Percentiles rank a stretch among this genome's conserved stretches.
phyloP scores from a whole-genome alignment of 2,113 vertebrate genomes.

The Potamarius usumacintae region DNA sequence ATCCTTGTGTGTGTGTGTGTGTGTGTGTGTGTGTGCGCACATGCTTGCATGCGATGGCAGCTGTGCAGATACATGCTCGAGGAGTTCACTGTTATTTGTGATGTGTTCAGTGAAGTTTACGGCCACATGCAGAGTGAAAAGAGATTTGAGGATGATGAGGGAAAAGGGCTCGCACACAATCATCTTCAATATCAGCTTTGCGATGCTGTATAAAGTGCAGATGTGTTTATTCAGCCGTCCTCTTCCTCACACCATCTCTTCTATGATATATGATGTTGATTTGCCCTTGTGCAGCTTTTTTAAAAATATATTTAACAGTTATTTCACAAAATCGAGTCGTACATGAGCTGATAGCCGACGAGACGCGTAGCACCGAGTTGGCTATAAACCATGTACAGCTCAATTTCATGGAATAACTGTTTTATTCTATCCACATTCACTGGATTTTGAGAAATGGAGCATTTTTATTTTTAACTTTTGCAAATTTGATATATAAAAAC shows the following conservation, averaged over 20 bases:
- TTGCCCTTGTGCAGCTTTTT: background rate
- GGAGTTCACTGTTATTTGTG: background rate
- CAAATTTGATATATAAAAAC: too few relatives aligned
- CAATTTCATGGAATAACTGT: too few relatives aligned
- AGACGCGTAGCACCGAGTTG: too few relatives aligned
- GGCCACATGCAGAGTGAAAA: background rate
- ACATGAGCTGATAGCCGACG: too few relatives aligned
- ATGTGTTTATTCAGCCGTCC: background rate
- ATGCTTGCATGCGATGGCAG: background rate
- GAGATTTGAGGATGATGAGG: background rate
- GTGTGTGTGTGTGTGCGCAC: too few relatives aligned
- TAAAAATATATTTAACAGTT: too few relatives aligned
- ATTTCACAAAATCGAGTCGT: too few relatives aligned
- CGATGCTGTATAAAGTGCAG: background rate
- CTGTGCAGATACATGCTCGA: background rate
- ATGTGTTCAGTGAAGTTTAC: background rate
- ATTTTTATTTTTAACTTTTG: too few relatives aligned
- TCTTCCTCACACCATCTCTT: background rate
- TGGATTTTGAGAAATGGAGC: too few relatives aligned
- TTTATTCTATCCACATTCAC: too few relatives aligned
- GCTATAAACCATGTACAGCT: too few relatives aligned
- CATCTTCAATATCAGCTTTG: background rate
- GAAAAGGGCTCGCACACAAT: background rate
- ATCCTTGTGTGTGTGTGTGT: conserved; percentile 28
- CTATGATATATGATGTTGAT: background rate